A percentile compares a stretch with the other conserved stretches of the same genome.
phyloP scores from a whole-genome alignment of 2,797 vertebrate genomes.

The Vultur gryphus region DNA sequence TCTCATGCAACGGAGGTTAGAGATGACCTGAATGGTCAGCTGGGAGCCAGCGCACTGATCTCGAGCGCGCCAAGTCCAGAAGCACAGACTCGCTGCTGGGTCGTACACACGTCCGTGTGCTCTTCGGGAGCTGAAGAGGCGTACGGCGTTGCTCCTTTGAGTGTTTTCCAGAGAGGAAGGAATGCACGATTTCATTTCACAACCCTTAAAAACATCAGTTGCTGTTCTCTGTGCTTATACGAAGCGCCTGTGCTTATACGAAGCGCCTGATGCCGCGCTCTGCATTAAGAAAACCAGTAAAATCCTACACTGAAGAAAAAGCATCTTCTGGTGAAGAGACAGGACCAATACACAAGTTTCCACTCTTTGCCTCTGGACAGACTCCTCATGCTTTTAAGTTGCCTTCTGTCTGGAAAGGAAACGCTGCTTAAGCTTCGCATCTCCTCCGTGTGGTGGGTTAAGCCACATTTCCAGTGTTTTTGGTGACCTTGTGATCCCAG shows the following conservation, averaged over 20 bases:
- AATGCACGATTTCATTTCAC: not conserved
- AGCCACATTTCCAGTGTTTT: not conserved
- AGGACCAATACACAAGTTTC: not conserved
- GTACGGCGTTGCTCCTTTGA: accelerated
- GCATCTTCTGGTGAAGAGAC: not conserved
- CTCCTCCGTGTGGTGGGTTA: not conserved
- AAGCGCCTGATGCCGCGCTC: not conserved
- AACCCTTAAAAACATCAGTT: not conserved
- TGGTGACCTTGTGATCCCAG: not conserved
- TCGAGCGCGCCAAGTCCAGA: not conserved
- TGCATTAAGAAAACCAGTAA: not conserved
- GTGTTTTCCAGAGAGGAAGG: not conserved
- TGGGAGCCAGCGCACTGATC: not conserved
- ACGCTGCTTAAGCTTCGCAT: not conserved
- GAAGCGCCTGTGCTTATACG: too few species aligned
- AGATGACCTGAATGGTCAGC: not conserved
- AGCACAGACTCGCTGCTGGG: not conserved
- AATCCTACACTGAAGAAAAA: not conserved
- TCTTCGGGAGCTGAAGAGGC: accelerated
- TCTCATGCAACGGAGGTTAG: not conserved
- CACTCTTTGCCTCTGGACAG: not conserved
- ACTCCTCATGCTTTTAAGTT: not conserved
- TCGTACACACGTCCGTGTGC: accelerated
- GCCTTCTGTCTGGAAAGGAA: not conserved
- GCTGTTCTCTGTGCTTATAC: accelerated